Percentiles rank a stretch among this genome's conserved stretches.
Conservation (phyloP, 2,888 invertebrate genomes). For the Gibbula magus region DNA sequence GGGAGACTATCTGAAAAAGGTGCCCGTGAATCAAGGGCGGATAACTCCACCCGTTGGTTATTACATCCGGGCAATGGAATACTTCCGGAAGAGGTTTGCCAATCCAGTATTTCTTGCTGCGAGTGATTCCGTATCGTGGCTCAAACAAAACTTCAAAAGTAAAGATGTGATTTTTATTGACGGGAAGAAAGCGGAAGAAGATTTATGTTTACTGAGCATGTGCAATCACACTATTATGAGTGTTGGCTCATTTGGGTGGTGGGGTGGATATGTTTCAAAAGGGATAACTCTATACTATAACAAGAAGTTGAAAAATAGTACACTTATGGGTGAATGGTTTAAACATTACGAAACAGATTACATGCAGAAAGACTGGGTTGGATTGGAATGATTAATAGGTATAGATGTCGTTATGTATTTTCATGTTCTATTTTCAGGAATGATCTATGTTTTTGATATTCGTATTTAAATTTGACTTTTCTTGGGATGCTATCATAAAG, state of each 20-base stretch:
- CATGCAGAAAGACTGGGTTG: background rate
- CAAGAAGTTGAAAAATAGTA: background rate
- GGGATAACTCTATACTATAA: conserved; percentile 11
- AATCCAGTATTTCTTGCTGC: background rate
- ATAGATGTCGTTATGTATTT: no score
- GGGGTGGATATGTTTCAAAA: background rate
- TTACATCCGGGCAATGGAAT: background rate
- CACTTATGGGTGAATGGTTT: background rate
- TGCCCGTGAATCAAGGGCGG: conserved; percentile 17
- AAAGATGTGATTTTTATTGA: background rate
- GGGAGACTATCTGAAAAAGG: background rate
- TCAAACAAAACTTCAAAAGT: conserved; percentile 22
- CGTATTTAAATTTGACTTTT: no score
- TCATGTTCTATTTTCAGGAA: no score
- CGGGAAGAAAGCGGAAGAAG: background rate
- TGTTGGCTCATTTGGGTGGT: conserved; percentile 8
- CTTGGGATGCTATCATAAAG: no score
- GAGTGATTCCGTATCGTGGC: background rate
- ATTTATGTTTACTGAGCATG: background rate
- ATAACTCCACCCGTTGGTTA: background rate
- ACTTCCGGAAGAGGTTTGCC: background rate
- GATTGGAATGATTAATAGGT: background rate
- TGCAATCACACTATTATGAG: background rate
- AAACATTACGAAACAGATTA: background rate
- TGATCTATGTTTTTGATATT: no score